phyloP scores from a whole-genome alignment of 2,113 vertebrate species.

The Cavia aperea region DNA sequence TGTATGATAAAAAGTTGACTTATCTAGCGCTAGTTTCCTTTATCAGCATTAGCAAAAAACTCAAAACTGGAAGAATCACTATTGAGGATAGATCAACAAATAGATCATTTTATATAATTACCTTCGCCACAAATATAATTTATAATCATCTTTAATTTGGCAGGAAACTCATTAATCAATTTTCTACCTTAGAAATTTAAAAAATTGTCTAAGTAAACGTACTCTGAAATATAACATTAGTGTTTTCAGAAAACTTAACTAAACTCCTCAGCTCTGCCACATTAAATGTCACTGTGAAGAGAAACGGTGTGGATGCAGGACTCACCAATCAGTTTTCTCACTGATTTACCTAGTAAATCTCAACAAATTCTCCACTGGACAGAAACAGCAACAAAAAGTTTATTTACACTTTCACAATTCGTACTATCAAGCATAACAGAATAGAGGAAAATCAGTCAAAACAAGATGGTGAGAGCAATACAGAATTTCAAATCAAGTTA shows the following conservation, averaged over 20 bases:
- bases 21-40: neutral
- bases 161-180: neutral
- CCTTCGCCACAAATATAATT: neutral
- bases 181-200: neutral
- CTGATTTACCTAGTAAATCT: neutral
- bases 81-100: neutral
- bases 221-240: neutral
- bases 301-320: fast-evolving
- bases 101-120: neutral
- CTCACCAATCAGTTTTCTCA: neutral
- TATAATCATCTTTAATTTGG: neutral
- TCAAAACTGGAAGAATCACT: neutral
- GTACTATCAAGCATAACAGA: no score
- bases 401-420: no score
- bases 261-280: neutral
- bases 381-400: neutral
- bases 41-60: neutral
- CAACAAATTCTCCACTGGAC: neutral
- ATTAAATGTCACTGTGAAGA: neutral
- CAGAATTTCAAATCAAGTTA: no score
- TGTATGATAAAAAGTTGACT: neutral
- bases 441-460: no score
- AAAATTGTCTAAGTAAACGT: neutral
- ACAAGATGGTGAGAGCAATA: no score
- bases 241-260: neutral